A percentile compares a stretch with the other conserved stretches of the same genome.
phyloP scores from a whole-genome alignment of 2,113 vertebrate genomes.

The Oreocharis arfaki region DNA sequence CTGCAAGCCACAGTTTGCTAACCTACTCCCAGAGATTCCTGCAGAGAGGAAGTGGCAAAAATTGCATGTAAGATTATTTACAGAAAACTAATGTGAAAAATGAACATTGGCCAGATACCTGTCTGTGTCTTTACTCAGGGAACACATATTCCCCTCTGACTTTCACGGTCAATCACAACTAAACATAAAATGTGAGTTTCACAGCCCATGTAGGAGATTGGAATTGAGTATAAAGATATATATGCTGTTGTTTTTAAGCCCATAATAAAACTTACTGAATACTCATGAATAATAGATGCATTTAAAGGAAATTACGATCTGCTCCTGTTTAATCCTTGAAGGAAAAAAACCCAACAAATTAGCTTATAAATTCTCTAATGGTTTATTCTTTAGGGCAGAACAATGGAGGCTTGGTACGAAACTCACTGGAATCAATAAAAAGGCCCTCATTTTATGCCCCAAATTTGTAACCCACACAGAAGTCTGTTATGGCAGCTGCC shows the following conservation, averaged over 20 bases:
- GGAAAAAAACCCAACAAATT: slow-evolving; percentile 6
- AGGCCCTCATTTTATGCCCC: background rate
- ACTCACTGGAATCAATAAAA: slow-evolving; percentile 34
- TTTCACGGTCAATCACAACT: background rate
- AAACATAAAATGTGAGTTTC: background rate
- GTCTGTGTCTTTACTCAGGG: background rate
- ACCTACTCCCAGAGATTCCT: slow-evolving; percentile 8
- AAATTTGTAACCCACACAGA: slow-evolving; percentile 11
- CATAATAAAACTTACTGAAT: background rate
- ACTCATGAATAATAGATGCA: slow-evolving; percentile 15
- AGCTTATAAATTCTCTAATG: background rate
- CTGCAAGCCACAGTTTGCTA: background rate
- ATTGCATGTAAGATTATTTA: slow-evolving; percentile 9
- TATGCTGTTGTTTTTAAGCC: background rate
- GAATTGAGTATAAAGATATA: background rate
- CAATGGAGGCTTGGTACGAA: slow-evolving; percentile 30
- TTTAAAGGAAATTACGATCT: slow-evolving; percentile 18
- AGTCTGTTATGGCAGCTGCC: slow-evolving; percentile 39
- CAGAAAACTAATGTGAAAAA: background rate
- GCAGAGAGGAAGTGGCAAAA: slow-evolving; percentile 12
- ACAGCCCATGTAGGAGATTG: background rate
- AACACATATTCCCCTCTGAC: background rate
- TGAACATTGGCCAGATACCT: background rate
- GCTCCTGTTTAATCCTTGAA: slow-evolving; percentile 12
- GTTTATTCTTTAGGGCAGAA: slow-evolving; percentile 7